Percentiles rank a stretch among this genome's conserved stretches.
phyloP scores from a whole-genome alignment of 2,113 vertebrate species.

The Anhinga rufa region DNA sequence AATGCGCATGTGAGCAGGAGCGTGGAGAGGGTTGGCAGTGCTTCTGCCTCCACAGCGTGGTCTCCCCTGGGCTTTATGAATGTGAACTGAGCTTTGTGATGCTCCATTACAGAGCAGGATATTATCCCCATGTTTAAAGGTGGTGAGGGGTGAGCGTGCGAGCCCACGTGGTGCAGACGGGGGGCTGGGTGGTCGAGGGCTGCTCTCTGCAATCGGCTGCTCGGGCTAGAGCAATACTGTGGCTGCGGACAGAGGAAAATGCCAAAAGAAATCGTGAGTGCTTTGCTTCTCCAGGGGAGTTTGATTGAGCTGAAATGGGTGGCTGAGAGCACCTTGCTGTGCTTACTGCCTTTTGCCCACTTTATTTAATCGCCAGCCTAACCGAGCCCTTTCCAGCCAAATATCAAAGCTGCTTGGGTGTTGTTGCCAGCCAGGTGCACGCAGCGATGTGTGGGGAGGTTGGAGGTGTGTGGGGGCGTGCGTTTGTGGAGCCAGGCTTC shows the following conservation, averaged over 20 bases:
- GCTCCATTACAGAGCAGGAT: neutral
- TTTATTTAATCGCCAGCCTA: neutral
- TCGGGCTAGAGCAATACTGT: neutral
- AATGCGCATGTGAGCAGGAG: neutral
- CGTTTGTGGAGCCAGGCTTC: neutral
- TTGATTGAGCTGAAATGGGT: neutral
- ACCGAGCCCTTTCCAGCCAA: neutral
- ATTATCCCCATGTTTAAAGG: neutral
- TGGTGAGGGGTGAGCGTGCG: neutral
- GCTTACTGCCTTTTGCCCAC: neutral
- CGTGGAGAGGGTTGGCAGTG: neutral
- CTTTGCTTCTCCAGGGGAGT: neutral
- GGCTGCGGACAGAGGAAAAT: neutral
- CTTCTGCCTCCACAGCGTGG: neutral
- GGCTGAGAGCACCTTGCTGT: neutral
- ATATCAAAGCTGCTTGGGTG: neutral
- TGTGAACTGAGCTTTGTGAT: neutral
- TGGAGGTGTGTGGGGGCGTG: neutral
- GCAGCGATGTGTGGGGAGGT: neutral
- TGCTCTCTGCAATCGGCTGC: neutral
- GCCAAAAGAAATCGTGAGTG: neutral
- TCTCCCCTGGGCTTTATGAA: neutral
- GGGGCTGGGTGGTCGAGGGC: neutral
- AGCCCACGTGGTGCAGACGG: rapidly evolving
- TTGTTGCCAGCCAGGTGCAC: neutral